These are phyloP conservation scores for Pachliopta kotzebuea DNA, from an alignment of 2,888 invertebrate species.

Conservation along the genomic window DNA sequence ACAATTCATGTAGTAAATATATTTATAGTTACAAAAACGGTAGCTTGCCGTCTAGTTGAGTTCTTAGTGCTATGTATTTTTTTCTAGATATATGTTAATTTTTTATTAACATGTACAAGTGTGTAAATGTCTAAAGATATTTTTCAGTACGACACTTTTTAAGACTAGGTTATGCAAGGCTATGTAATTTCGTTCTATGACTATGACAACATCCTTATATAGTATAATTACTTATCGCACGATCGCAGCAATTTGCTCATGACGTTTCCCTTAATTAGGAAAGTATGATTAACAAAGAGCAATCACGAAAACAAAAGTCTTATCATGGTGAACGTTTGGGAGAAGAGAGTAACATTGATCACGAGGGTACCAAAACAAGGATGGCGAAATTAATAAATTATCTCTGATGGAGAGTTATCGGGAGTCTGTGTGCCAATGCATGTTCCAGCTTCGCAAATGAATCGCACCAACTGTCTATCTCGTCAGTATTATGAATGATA, in stretches of 20 bases:
- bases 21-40: too few relatives aligned
- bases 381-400: constrained; percentile 74
- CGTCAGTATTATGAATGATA: constrained; percentile 51
- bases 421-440: constrained; percentile 41
- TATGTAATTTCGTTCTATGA: background rate
- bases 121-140: too few relatives aligned
- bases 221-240: constrained; percentile 59
- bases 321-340: constrained; percentile 56
- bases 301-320: constrained; percentile 77
- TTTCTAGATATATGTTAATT: too few relatives aligned
- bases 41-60: too few relatives aligned
- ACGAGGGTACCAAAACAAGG: constrained; percentile 61
- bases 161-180: too few relatives aligned
- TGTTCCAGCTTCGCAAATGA: constrained; percentile 49
- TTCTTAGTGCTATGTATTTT: too few relatives aligned
- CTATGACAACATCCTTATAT: constrained; percentile 41
- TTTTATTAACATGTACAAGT: too few relatives aligned
- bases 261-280: constrained; percentile 75
- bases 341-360: constrained; percentile 52
- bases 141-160: too few relatives aligned
- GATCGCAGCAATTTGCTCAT: constrained; percentile 66
- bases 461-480: constrained; percentile 47
- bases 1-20: too few relatives aligned
- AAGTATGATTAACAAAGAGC: constrained; percentile 78
- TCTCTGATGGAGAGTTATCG: constrained; percentile 53